Evolutionary conservation across 2,797 vertebrate genomes (phyloP).

Genomic region (Todus mexicanus): DNA sequence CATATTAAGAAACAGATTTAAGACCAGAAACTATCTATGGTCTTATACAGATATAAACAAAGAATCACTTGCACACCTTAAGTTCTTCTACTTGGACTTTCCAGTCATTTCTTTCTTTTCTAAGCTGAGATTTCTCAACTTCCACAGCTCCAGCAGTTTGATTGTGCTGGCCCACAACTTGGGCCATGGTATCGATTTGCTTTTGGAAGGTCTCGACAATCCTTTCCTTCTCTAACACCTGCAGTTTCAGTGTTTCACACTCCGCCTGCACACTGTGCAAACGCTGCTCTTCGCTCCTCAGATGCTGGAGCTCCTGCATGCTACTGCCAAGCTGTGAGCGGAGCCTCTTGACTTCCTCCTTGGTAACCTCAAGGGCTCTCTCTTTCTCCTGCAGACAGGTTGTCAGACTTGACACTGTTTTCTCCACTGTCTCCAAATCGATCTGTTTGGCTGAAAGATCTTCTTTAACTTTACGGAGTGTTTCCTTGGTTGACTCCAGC

Average conservation of each 20-base stretch:
- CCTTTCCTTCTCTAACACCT: constrained; percentile 75
- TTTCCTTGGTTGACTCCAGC: constrained; percentile 71
- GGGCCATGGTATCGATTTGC: constrained; percentile 71
- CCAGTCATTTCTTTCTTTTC: constrained; percentile 72
- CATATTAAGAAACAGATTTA: neutral
- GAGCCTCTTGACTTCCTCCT: constrained; percentile 63
- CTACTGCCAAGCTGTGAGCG: constrained; percentile 70
- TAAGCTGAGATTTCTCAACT: constrained; percentile 76
- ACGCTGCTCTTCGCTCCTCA: constrained; percentile 38
- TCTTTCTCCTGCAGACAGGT: constrained; percentile 70
- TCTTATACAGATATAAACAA: neutral
- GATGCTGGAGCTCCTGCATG: constrained; percentile 67
- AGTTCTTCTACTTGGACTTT: constrained; percentile 76
- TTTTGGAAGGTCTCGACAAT: constrained; percentile 63
- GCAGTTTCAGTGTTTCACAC: constrained; percentile 66
- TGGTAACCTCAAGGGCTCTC: constrained; percentile 36
- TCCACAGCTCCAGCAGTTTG: constrained; percentile 65
- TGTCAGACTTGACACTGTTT: constrained; percentile 17
- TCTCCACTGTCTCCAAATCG: constrained; percentile 63
- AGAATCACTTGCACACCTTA: constrained; percentile 58
- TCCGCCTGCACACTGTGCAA: constrained; percentile 56
- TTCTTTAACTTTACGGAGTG: constrained; percentile 58
- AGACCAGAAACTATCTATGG: neutral
- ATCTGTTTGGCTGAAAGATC: constrained; percentile 65
- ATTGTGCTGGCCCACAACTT: constrained; percentile 67